These are phyloP conservation scores for Brachionus sp. DNA, from an alignment of 1,140 invertebrate species.

Conservation along the genomic window DNA sequence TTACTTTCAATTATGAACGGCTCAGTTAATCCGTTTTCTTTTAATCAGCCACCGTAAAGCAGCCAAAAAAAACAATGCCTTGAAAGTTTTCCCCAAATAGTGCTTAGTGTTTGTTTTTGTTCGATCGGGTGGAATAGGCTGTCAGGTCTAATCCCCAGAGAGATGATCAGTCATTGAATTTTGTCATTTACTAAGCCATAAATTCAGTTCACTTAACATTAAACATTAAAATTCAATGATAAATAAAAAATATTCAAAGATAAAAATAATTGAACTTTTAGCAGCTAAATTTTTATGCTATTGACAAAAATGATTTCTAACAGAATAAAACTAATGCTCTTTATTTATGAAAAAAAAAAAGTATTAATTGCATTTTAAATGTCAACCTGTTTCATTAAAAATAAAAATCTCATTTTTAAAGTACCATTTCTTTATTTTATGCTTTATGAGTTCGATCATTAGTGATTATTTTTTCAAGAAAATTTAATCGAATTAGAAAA, in stretches of 20 bases:
- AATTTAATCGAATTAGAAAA: constrained; percentile 40
- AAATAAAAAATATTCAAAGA: background rate
- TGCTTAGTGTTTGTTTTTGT: constrained; percentile 4
- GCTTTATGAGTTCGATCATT: constrained; percentile 27
- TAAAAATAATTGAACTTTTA: background rate
- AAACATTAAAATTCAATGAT: background rate
- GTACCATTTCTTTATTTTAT: constrained; percentile 34
- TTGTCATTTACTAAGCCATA: background rate
- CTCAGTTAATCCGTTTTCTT: constrained; percentile 20
- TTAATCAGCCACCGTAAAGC: constrained; percentile 29
- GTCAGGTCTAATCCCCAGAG: background rate
- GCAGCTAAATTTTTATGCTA: background rate
- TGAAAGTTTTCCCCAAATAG: background rate
- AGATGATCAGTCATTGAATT: background rate
- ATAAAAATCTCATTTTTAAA: constrained; percentile 26
- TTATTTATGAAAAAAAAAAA: background rate
- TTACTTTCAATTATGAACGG: background rate
- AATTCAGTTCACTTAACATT: constrained; percentile 9
- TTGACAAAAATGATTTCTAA: background rate
- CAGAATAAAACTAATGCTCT: background rate
- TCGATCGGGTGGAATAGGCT: background rate
- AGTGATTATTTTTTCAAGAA: constrained; percentile 30
- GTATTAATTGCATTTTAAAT: constrained; percentile 40
- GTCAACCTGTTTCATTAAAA: constrained; percentile 44
- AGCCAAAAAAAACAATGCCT: background rate